Evolutionary conservation across 2,797 vertebrate genomes (phyloP), one percentile per base, ranked within the genome.

Genomic region (Apogon hyalosoma): DNA sequence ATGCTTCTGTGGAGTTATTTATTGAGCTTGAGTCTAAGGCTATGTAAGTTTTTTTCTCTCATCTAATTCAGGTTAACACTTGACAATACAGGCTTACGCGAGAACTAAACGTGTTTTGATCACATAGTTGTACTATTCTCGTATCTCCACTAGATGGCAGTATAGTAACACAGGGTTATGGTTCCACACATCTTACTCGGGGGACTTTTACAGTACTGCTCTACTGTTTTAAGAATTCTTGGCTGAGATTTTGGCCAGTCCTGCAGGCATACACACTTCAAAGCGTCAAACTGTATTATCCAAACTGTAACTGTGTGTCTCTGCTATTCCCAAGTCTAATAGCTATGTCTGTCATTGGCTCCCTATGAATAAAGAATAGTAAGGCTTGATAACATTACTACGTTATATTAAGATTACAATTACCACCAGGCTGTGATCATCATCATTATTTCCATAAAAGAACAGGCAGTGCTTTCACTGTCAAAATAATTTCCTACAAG

Each of bases 81-180:
- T 1, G 24, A 28, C 6, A 28, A 28, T 28, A 6, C 4, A 28
- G 24, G 24, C 6, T 36, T 1, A 12, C 36, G 2, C 10, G 1
- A 21, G 8, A 40, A 33, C 15, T 28, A 11, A 41, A 4, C 16
- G 21, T 19, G 11, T 49, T 70, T 58, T 56, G 11, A 42, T 52
- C 9, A 40, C 14, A 7, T 14, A 31, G 3, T 36, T 88, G 87
- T 51, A 83, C 42, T 71, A 14, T 47, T 52, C 0, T 6, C 6
- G 31, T 43, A 9, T 2, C 0, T 31, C 88, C 93, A 88, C 74
- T 71, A 90, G 93, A 80, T 92, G 93, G 88, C 92, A 86, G 69
- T 83, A 67, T 82, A 87, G 62, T 68, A 69, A 63, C 47, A 82
- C 63, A 66, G 62, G 49, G 77, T 8, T 13, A 16, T 13, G 0